Base-by-base conservation (phyloP, 2,888 invertebrate species). In the Adineta ricciae region DNA sequence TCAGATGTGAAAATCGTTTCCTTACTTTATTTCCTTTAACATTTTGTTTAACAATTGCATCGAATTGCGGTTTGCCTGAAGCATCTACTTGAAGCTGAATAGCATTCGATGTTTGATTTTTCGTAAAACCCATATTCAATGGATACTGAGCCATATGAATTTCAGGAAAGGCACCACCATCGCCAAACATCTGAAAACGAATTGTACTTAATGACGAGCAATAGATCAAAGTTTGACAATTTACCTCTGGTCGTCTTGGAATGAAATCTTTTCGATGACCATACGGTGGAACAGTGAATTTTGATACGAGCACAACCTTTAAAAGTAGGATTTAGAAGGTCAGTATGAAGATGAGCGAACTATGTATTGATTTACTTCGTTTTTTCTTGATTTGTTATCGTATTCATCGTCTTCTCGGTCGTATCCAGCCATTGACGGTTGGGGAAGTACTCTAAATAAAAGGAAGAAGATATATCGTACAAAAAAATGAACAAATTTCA, bases 141-240 rank as follows among this genome's bases (percentile, higher is more conserved):
- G 99, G 99, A 91, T 95, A 96, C 89, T 99, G 99, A 0, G 97
- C 97, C 38, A 97, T 94, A 89, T 94, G 95, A 87, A 98, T 95
- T 92, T 99, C 99, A 0, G 99, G 99, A 90, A 96, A 99, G 0
- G 99, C 96, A 46, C 99, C 99, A 0, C 99, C 99, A 93, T 98
- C 98, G 90, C 93, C 92, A 91, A 92, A 94, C 90, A 94, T 94
- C 78, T 78, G 32, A 21, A n/a, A 83, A 85, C 41, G 16, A 41
- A 73, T 11, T 46, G 8, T 1, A 38, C 92, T 7, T 83, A 32
- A 84, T 83, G 19, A 72, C 24, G 8, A 21, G 78, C 84, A 56
- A 21, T 21, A 49, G 73, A 83, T 84, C 72, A 38, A 78, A 36
- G 38, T 93, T 93, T 41, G 3, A 9, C 11, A 78, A 32, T n/a